phyloP scores from a whole-genome alignment of 2,797 vertebrate species.

The Amblyopsis hoosieri region DNA sequence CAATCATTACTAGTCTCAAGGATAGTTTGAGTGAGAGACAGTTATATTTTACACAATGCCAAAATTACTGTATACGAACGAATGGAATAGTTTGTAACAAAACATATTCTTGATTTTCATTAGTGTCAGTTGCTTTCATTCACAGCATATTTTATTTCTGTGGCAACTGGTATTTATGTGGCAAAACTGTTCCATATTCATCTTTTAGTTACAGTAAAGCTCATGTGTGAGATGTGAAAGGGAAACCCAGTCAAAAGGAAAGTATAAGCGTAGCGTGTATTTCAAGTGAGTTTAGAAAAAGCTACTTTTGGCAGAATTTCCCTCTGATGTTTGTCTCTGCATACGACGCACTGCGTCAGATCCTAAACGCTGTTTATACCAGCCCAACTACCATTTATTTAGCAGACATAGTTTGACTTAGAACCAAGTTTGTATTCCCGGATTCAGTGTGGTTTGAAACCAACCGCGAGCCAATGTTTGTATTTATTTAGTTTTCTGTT shows the following conservation, averaged over 20 bases:
- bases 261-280: neutral
- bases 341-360: neutral
- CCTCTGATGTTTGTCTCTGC: neutral
- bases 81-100: neutral
- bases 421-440: slow-evolving; percentile 60
- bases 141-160: no score
- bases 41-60: no score
- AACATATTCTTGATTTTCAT: neutral
- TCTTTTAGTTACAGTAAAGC: slow-evolving; percentile 6
- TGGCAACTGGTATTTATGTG: no score
- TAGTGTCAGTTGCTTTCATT: no score
- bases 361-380: neutral
- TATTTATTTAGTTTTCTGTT: slow-evolving; percentile 10
- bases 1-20: no score
- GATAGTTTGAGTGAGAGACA: no score
- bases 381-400: slow-evolving; percentile 11
- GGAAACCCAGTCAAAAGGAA: neutral
- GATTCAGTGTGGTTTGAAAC: slow-evolving; percentile 28
- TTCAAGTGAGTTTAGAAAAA: neutral
- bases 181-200: neutral
- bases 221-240: neutral
- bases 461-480: slow-evolving; percentile 60
- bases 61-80: no score
- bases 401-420: slow-evolving; percentile 57
- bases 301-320: no score